Conservation (phyloP, 2,113 vertebrate genomes). For the Ailuropoda melanoleuca region DNA sequence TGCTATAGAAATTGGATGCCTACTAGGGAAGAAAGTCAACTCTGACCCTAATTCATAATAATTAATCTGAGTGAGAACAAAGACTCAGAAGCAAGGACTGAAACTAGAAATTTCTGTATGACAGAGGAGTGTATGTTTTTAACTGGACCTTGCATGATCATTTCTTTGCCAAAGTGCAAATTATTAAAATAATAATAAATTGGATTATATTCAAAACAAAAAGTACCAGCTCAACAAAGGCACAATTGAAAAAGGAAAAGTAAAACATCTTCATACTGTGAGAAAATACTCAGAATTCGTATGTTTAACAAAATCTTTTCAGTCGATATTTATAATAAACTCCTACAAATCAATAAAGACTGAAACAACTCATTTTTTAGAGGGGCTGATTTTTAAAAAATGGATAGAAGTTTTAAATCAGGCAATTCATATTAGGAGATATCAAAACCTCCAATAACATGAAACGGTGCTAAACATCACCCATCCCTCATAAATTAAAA, state of each 20-base stretch:
- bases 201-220: neutral
- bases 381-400: neutral
- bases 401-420: neutral
- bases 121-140: neutral
- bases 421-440: neutral
- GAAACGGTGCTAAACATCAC: neutral
- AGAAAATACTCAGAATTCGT: neutral
- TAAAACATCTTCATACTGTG: neutral
- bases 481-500: neutral
- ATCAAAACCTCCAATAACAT: neutral
- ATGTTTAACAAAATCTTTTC: neutral
- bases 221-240: neutral
- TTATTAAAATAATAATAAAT: neutral
- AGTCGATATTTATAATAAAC: neutral
- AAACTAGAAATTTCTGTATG: neutral
- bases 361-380: neutral
- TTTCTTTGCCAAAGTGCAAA: neutral
- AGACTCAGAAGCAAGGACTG: neutral
- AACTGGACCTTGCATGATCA: neutral
- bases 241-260: neutral
- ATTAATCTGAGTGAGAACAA: neutral
- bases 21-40: neutral
- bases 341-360: neutral
- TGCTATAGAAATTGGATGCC: neutral
- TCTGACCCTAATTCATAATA: neutral